Percentiles rank a stretch among this genome's conserved stretches.
Evolutionary conservation across 2,888 invertebrate genomes (phyloP).

Genomic region (Coleophora deauratella): DNA sequence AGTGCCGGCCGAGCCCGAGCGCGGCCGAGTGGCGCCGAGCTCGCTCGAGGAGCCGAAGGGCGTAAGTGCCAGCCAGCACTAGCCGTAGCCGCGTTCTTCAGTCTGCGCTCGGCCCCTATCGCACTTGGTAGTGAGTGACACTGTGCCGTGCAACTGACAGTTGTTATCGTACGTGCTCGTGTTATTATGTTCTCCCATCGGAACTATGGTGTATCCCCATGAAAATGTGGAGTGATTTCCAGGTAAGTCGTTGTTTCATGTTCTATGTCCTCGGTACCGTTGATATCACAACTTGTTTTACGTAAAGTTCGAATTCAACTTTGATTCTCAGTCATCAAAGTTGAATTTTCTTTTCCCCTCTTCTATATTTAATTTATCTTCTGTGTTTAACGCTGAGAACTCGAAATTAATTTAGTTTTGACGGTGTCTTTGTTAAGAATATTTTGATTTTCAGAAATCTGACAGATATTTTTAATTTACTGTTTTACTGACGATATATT

Average conservation of each 20-base stretch:
- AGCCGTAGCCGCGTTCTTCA: conserved; percentile 31
- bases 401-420: conserved; percentile 21
- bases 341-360: conserved; percentile 16
- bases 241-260: conserved; percentile 43
- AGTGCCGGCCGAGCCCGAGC: conserved; percentile 26
- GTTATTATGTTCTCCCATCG: conserved; percentile 65
- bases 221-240: conserved; percentile 75
- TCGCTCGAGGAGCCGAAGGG: conserved; percentile 7
- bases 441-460: too few species aligned
- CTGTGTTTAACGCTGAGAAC: conserved; percentile 13
- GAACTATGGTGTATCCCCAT: conserved; percentile 74
- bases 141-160: conserved; percentile 66
- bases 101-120: conserved; percentile 65
- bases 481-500: too few species aligned
- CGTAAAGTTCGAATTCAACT: conserved; percentile 9
- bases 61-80: conserved; percentile 14
- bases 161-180: conserved; percentile 66
- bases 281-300: conserved; percentile 1
- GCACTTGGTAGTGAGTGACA: conserved; percentile 53
- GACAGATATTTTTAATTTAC: too few species aligned
- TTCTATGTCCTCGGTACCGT: conserved; percentile 4
- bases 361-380: conserved; percentile 14
- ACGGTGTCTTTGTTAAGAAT: not conserved
- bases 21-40: conserved; percentile 30
- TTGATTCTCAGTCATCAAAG: conserved; percentile 6